Evolutionary conservation across 30 jellyfish, hydroid and myxozoan species (phyloP), one percentile per base, ranked within the genome.

Genomic region (Chrysaora quinquecirrha): DNA sequence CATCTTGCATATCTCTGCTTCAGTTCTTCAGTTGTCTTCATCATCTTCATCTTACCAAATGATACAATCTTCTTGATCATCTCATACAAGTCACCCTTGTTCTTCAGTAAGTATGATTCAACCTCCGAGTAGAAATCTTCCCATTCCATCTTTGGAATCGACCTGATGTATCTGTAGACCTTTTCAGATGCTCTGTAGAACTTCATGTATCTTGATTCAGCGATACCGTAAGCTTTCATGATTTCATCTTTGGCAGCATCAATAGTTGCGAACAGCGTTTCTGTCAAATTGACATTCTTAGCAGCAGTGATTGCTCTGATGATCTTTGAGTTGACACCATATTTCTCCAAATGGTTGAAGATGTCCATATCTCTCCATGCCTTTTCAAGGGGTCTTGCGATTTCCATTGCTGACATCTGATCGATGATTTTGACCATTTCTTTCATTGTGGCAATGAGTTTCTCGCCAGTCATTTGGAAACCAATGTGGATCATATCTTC

Each of bases 311-410:
- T 85, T 29, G 82, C 73, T 43, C 62, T 50, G 38, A 75, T 64
- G 56, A 89, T 35, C 65, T 56, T 50, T 0, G 83, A 70, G 75
- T 95, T 83, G 69, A 95, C 79, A 29, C 97, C 97, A 43, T 78
- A 89, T 22, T 73, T 87, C 78, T 75, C 97, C 58, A 95, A 77
- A 60, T 87, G 96, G 75, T 62, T 75, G 54, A 80, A 11, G 70
- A 88, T 71, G 73, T 88, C 95, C 78, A 91, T 78, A 24, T 87
- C 94, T 46, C 71, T 88, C 97, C 97, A 88, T 77, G 97, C 96
- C 11, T 56, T 65, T 73, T 70, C 79, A 1, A 96, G 21, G 32
- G 96, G 96, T 38, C 63, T 71, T 35, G 96, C 48, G 43, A 95
- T 43, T 61, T 95, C 97, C 88, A 95, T 62, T 48, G 47, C 76